Conservation (phyloP, 2,888 invertebrate genomes). For the Chouioia cunea region DNA sequence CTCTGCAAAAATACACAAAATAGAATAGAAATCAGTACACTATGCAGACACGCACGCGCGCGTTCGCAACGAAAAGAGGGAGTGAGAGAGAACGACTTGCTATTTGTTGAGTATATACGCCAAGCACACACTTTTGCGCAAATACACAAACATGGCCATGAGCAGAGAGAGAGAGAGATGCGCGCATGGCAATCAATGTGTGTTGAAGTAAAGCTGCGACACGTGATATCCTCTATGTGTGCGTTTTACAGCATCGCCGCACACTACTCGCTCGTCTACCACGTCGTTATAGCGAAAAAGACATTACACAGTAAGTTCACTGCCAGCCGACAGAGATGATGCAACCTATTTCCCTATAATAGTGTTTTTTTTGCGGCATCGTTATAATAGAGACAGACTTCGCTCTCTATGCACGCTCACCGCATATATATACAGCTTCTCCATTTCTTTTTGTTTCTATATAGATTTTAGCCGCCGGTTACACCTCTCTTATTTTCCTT, state of each 20-base stretch:
- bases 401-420: no score
- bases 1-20: no score
- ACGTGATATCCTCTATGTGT: constrained; percentile 50
- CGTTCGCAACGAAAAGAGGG: no score
- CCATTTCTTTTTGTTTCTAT: no score
- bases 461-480: no score
- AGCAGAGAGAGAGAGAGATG: background rate
- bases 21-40: no score
- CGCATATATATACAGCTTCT: no score
- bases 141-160: background rate
- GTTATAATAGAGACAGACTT: no score
- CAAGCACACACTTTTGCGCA: background rate
- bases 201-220: constrained; percentile 16
- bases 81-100: constrained; percentile 8
- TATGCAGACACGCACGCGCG: no score
- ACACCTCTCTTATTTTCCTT: no score
- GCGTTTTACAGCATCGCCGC: constrained; percentile 77
- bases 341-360: no score
- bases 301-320: constrained; percentile 55
- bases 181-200: background rate
- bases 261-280: constrained; percentile 78
- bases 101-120: background rate
- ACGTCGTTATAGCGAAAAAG: constrained; percentile 75
- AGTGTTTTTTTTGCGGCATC: no score
- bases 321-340: background rate